Conservation (phyloP, 2,113 vertebrate species). For the Globicephala melas region DNA sequence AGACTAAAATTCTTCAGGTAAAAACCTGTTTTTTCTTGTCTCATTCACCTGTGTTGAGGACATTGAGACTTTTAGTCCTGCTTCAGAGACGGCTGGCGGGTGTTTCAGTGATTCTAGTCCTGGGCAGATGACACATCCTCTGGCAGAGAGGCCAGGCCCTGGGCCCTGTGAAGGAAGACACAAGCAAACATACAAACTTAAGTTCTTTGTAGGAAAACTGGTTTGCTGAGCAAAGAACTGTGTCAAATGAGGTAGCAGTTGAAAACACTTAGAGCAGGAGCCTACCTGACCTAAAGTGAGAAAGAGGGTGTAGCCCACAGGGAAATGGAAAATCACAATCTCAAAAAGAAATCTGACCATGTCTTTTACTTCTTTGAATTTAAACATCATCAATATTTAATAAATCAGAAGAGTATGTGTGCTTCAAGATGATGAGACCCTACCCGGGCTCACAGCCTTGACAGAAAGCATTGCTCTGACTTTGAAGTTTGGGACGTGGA, state of each 20-base stretch:
- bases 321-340: not conserved
- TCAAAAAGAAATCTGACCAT: not conserved
- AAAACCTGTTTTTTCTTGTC: not conserved
- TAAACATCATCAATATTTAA: not conserved
- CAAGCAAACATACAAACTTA: not conserved
- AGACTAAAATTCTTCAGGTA: not conserved
- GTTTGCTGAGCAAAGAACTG: not conserved
- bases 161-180: not conserved
- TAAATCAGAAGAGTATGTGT: not conserved
- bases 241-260: not conserved
- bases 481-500: not conserved
- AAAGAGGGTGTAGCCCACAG: not conserved
- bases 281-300: not conserved
- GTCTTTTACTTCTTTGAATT: not conserved
- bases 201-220: not conserved
- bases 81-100: not conserved
- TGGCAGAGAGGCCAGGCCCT: not conserved
- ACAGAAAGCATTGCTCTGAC: not conserved
- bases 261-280: not conserved
- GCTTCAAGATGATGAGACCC: not conserved
- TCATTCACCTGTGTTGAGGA: not conserved
- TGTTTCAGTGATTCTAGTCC: not conserved
- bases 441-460: not conserved
- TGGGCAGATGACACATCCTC: not conserved
- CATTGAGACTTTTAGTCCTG: not conserved